phyloP scores from a whole-genome alignment of 92 coral and sea anemone species.

The Muricea muricata region DNA sequence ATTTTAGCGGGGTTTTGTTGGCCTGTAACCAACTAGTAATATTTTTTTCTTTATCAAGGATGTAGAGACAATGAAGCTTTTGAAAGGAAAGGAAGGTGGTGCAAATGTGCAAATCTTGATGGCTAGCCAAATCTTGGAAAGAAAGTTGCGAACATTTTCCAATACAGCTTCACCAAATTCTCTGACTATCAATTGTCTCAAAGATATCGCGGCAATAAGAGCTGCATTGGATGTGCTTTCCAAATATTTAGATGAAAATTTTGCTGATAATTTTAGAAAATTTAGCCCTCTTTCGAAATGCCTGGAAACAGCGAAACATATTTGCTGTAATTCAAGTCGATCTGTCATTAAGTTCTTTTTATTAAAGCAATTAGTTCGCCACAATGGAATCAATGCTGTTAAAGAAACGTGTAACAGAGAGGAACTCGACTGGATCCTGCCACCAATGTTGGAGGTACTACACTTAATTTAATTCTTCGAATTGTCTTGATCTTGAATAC shows the following conservation, averaged over 20 bases:
- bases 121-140: neutral
- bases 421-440: too few relatives aligned
- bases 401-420: constrained; percentile 42
- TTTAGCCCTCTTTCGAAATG: neutral
- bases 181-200: constrained; percentile 65
- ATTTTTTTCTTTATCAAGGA: neutral
- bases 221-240: too few relatives aligned
- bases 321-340: constrained; percentile 41
- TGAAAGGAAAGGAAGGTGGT: too few relatives aligned
- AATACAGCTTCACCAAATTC: constrained; percentile 29
- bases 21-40: too few relatives aligned
- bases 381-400: constrained; percentile 68
- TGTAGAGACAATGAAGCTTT: neutral
- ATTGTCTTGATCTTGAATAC: neutral
- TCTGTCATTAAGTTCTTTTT: too few relatives aligned
- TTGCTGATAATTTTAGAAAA: constrained; percentile 16
- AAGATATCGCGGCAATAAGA: too few relatives aligned
- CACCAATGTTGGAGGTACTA: constrained; percentile 42
- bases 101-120: neutral
- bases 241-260: too few relatives aligned
- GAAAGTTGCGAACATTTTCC: neutral
- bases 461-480: neutral
- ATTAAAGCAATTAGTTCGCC: too few relatives aligned
- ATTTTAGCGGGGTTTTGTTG: too few relatives aligned
- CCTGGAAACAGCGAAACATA: too few relatives aligned